These are phyloP conservation scores for Hemistola chrysoprasaria DNA, from an alignment of 2,888 invertebrate genomes.

Conservation along the genomic window DNA sequence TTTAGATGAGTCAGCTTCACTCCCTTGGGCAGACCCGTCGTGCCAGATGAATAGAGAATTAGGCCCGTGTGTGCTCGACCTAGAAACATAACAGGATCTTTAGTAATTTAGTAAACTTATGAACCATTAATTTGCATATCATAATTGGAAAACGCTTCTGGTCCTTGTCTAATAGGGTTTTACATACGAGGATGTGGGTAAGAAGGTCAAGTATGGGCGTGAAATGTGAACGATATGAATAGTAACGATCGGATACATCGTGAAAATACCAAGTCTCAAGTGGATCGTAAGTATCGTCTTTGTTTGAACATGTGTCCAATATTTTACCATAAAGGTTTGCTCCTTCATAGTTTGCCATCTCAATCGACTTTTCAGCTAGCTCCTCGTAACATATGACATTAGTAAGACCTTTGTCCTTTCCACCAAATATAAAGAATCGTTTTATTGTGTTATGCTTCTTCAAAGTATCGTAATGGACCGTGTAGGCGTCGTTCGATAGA, in stretches of 20 bases:
- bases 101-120: constrained; percentile 10
- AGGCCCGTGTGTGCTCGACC: constrained; percentile 32
- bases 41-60: constrained; percentile 52
- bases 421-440: constrained; percentile 22
- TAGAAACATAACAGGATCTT: constrained; percentile 18
- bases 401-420: constrained; percentile 15
- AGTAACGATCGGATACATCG: neutral
- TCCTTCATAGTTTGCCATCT: constrained; percentile 21
- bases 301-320: neutral
- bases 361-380: constrained; percentile 17
- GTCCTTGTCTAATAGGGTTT: no score
- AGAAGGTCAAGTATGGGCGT: no score
- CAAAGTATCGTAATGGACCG: constrained; percentile 20
- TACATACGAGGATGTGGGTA: no score
- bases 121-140: neutral
- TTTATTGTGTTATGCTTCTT: constrained; percentile 16
- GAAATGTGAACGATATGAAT: no score
- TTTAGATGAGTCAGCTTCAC: constrained; percentile 45
- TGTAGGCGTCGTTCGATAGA: constrained; percentile 16
- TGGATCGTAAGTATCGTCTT: no score
- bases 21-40: constrained; percentile 48
- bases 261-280: no score
- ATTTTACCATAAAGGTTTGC: constrained; percentile 24
- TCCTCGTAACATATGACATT: constrained; percentile 19
- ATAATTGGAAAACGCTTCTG: no score